Evolutionary conservation across 2,888 invertebrate species (phyloP).

Genomic region (Cremastinae sp.): DNA sequence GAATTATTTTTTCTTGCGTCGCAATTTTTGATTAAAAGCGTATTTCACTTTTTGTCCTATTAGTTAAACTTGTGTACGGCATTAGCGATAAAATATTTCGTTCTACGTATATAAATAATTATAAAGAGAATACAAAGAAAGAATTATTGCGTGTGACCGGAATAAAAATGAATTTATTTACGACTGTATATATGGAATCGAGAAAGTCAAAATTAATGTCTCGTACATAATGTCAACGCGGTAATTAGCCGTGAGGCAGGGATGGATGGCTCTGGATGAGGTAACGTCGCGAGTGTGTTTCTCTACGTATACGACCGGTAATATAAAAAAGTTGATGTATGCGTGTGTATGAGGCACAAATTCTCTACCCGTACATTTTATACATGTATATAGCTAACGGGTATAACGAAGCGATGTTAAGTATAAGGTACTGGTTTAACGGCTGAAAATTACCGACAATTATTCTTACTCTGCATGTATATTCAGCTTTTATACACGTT

Average conservation of each 20-base stretch:
- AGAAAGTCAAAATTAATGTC: slow-evolving; percentile 37
- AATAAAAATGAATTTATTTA: slow-evolving; percentile 76
- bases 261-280: slow-evolving; percentile 25
- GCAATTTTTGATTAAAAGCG: no score
- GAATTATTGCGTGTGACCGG: no score
- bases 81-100: no score
- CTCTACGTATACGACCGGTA: slow-evolving; percentile 67
- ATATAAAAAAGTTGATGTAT: slow-evolving; percentile 23
- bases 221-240: slow-evolving; percentile 74
- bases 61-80: no score
- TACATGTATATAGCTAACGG: slow-evolving; percentile 15
- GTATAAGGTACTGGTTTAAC: slow-evolving; percentile 74
- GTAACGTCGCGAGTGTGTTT: slow-evolving; percentile 70
- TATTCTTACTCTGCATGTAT: slow-evolving; percentile 62
- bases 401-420: slow-evolving; percentile 63
- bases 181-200: slow-evolving; percentile 65
- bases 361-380: not conserved
- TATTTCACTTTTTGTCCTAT: no score
- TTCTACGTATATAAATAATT: no score
- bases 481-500: slow-evolving; percentile 27
- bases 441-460: slow-evolving; percentile 75
- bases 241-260: slow-evolving; percentile 35
- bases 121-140: no score
- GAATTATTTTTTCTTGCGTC: no score
- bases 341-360: slow-evolving; percentile 24